Evolutionary conservation across 2,113 vertebrate species (phyloP).

Genomic region (Phycodurus eques): DNA sequence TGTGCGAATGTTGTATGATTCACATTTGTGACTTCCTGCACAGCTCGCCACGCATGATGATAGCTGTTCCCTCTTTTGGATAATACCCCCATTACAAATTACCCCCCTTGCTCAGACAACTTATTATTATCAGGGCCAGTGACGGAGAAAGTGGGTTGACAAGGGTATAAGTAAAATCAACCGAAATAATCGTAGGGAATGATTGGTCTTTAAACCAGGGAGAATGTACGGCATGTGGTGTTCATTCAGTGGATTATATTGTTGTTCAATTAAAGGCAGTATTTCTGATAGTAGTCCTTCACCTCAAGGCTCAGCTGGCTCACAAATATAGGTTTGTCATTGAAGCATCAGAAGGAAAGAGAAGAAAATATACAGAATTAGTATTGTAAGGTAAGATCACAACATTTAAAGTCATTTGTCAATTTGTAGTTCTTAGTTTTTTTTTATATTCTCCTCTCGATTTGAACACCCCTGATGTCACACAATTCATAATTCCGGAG

Average conservation of each 20-base stretch:
- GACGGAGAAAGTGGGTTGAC: constrained; percentile 15
- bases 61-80: constrained; percentile 37
- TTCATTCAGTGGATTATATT: neutral
- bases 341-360: neutral
- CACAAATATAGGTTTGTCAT: neutral
- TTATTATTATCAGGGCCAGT: constrained; percentile 43
- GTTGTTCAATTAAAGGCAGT: neutral
- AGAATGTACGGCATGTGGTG: neutral
- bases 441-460: neutral
- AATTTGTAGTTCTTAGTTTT: no score
- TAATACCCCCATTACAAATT: constrained; percentile 59
- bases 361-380: neutral
- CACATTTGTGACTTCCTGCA: constrained; percentile 38
- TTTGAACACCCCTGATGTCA: neutral
- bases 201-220: constrained; percentile 10
- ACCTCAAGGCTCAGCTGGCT: neutral
- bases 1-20: constrained; percentile 50
- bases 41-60: constrained; percentile 44
- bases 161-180: constrained; percentile 15
- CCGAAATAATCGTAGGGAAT: constrained; percentile 21
- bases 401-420: neutral
- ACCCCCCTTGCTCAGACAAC: constrained; percentile 41
- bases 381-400: neutral
- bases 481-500: neutral
- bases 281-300: neutral